Conservation (phyloP, 2,888 invertebrate species). For the Pyrocoelia pectoralis region DNA sequence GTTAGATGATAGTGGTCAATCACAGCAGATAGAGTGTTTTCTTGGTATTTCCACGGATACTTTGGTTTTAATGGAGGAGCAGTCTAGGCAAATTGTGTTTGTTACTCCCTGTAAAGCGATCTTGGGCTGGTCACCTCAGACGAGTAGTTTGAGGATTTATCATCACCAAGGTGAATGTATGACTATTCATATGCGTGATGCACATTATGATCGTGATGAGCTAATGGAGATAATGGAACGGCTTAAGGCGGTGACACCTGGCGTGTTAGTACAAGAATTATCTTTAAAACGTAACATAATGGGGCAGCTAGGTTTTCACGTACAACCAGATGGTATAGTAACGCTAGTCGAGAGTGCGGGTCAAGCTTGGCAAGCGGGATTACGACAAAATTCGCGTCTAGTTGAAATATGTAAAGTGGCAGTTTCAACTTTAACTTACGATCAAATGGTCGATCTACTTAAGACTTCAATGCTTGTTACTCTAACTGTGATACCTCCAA, state of each 20-base stretch:
- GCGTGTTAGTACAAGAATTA: conserved; percentile 80
- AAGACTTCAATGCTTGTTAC: conserved; percentile 90
- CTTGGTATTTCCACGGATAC: conserved; percentile 89
- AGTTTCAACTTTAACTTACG: conserved; percentile 87
- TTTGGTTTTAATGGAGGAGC: conserved; percentile 86
- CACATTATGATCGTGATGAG: conserved; percentile 72
- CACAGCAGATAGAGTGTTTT: conserved; percentile 74
- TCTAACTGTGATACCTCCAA: conserved; percentile 81
- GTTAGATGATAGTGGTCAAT: conserved; percentile 74
- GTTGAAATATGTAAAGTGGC: conserved; percentile 76
- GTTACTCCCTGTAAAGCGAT: conserved; percentile 85
- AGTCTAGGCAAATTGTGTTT: conserved; percentile 82
- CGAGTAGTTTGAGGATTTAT: conserved; percentile 78
- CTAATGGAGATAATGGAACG: conserved; percentile 81
- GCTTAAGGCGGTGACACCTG: conserved; percentile 80
- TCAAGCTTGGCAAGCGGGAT: conserved; percentile 81
- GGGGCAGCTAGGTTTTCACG: conserved; percentile 89
- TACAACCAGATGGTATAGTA: conserved; percentile 92
- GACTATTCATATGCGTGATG: conserved; percentile 77
- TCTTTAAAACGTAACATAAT: conserved; percentile 81
- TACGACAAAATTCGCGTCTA: conserved; percentile 87
- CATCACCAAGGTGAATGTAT: conserved; percentile 93
- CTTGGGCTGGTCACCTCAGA: conserved; percentile 69
- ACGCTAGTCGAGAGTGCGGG: conserved; percentile 87
- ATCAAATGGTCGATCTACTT: conserved; percentile 91